Conservation (phyloP, 1,140 invertebrate genomes). For the Chironomus tepperi region DNA sequence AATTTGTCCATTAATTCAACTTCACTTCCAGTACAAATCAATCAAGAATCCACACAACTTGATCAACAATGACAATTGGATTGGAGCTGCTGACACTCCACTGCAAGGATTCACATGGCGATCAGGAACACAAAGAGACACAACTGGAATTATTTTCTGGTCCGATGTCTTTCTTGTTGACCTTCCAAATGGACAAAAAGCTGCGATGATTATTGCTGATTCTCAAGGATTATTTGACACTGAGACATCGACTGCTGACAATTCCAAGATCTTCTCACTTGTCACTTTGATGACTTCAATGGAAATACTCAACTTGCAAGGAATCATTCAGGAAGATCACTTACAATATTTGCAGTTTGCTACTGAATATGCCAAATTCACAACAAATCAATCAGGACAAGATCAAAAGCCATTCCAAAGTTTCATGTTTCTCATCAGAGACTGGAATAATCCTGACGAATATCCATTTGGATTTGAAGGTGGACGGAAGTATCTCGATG, state of each 20-base stretch:
- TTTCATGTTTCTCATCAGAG: slow-evolving; percentile 7
- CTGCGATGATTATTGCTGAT: slow-evolving; percentile 54
- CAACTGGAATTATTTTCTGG: slow-evolving; percentile 38
- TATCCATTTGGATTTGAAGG: slow-evolving; percentile 11
- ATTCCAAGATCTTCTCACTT: slow-evolving; percentile 59
- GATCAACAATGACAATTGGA: not conserved
- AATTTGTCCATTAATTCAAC: not conserved
- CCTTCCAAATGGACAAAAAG: slow-evolving; percentile 27
- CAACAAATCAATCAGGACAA: not conserved
- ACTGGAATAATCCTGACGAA: slow-evolving; percentile 18
- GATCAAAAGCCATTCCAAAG: slow-evolving; percentile 5
- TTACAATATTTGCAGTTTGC: slow-evolving; percentile 46
- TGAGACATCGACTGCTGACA: slow-evolving; percentile 58
- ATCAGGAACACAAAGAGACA: slow-evolving; percentile 56
- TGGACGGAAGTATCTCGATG: not conserved
- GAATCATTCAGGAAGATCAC: slow-evolving; percentile 61
- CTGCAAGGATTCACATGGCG: slow-evolving; percentile 48
- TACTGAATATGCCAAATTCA: slow-evolving; percentile 20
- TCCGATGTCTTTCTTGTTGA: slow-evolving; percentile 50
- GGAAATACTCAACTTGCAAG: slow-evolving; percentile 54
- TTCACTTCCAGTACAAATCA: not conserved
- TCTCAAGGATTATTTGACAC: slow-evolving; percentile 66
- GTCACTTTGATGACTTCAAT: slow-evolving; percentile 57
- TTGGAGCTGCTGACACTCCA: not conserved
- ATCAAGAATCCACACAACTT: not conserved